Percentiles rank a stretch among this genome's conserved stretches.
phyloP scores from a whole-genome alignment of 92 coral and sea anemone genomes.

The Palythoa heliodiscus region DNA sequence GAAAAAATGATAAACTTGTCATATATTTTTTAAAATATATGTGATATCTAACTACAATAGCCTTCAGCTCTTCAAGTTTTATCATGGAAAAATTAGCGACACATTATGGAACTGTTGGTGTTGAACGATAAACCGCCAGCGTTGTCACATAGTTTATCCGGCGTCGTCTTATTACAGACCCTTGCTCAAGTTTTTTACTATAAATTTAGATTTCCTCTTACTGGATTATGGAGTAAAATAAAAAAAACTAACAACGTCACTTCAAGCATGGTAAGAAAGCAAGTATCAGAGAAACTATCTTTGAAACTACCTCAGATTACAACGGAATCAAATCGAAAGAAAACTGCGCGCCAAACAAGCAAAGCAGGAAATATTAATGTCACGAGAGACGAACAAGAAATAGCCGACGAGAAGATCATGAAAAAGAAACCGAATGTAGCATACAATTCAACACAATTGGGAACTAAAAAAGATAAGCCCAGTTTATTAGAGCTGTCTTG shows the following conservation, averaged over 20 bases:
- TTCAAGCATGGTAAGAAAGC: background rate
- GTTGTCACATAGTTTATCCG: background rate
- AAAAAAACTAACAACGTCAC: no score
- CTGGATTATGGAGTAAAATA: no score
- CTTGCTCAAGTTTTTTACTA: no score
- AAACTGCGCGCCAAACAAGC: background rate
- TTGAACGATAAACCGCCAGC: background rate
- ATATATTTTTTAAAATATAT: background rate
- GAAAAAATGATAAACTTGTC: background rate
- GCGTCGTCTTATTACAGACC: no score
- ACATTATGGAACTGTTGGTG: background rate
- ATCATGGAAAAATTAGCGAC: background rate
- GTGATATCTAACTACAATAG: background rate
- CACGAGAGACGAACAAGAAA: background rate
- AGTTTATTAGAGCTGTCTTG: slow-evolving; percentile 18
- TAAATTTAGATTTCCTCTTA: no score
- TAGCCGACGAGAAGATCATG: background rate
- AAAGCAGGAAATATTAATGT: background rate
- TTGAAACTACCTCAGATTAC: slow-evolving; percentile 20
- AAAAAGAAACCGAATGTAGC: background rate
- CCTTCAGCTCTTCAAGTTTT: background rate
- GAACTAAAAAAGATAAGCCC: background rate
- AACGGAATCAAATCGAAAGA: background rate
- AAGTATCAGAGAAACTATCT: background rate
- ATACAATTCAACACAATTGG: background rate